Base-by-base conservation (phyloP, 1,140 invertebrate genomes). In the Luehdorfia chinensis region DNA sequence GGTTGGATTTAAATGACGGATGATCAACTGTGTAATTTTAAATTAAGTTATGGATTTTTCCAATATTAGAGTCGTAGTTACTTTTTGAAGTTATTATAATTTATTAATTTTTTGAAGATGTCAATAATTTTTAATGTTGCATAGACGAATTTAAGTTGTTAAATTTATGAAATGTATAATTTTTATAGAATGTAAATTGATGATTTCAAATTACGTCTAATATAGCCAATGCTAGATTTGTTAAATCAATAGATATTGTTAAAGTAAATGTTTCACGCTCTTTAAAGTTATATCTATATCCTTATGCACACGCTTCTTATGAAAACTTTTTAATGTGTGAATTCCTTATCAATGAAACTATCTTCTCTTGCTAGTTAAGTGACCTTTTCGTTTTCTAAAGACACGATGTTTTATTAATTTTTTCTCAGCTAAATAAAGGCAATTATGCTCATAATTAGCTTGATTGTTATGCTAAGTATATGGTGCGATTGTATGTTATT, bases 401-500 rank as follows among this genome's bases (percentile, higher is more conserved):
- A n/a, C n/a, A n/a, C n/a, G n/a, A n/a, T n/a, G n/a, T n/a, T n/a
- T n/a, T n/a, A n/a, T n/a, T n/a, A n/a, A n/a, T n/a, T n/a, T n/a
- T n/a, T n/a, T n/a, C n/a, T n/a, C n/a, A n/a, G n/a, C n/a, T n/a
- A 12, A 31, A 12, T 21, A 39, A 16, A 55, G 52, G 50, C 47
- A 32, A 52, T 43, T 57, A 50, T 47, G 51, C 46, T 43, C 36
- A n/a, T n/a, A n/a, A 15, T 45, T 59, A 55, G 62, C 49, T 66
- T 64, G 59, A 69, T 78, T 77, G 66, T 76, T 79, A 77, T 66
- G 74, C 74, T 80, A 81, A 78, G 63, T 84, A 78, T 76, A 78
- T 81, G 77, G 77, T 80, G 80, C 77, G 80, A 81, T 81, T 79
- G 67, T 80, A 75, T 78, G 72, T 76, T 72, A 72, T 64, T 55